Evolutionary conservation across 1,140 invertebrate genomes (phyloP), one percentile per base, ranked within the genome.

Genomic region (Hydropsyche tenuis): DNA sequence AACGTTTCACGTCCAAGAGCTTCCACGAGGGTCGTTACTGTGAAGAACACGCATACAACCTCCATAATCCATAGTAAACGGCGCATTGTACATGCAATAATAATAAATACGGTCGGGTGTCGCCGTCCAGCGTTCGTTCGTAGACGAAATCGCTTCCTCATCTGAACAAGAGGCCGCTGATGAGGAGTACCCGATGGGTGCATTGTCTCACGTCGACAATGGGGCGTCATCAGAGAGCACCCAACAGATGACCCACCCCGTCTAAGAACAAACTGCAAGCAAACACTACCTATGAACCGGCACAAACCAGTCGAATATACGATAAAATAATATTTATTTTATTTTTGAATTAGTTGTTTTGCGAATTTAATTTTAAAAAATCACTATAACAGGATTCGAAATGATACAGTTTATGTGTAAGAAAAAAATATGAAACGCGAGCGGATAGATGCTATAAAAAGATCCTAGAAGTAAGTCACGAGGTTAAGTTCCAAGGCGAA

Each of bases 121-220:
- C 70, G 53, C 20, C 53, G 70, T 27, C 70, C 53, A 27, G 56
- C 51, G 6, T 23, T 18, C 56, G 56, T 48, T 62, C 72, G 70
- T 72, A 77, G 73, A 77, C 76, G 72, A 77, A 77, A 73, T 73
- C 73, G 69, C 71, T 77, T 77, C 76, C 76, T 77, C 73, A 12
- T 56, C 69, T 66, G 73, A 77, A 77, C 76, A 77, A 77, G 76
- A 75, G 76, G 43, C 4, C 14, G 14, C 71, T 77, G 76, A 77
- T 77, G 76, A 77, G 75, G 30, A 25, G 20, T 46, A 45, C 30
- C 69, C 69, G 9, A 66, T 69, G 65, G 65, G 73, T 69, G 27
- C 64, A 73, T 73, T 73, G 72, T 73, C 43, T 73, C 60, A 30
- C 14, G 22, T 25, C 22, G 30, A 65, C 63, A 65, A 65, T 65